Evolutionary conservation across 1,140 invertebrate species (phyloP), one percentile per base, ranked within the genome.

Genomic region (Micrasema longulum): DNA sequence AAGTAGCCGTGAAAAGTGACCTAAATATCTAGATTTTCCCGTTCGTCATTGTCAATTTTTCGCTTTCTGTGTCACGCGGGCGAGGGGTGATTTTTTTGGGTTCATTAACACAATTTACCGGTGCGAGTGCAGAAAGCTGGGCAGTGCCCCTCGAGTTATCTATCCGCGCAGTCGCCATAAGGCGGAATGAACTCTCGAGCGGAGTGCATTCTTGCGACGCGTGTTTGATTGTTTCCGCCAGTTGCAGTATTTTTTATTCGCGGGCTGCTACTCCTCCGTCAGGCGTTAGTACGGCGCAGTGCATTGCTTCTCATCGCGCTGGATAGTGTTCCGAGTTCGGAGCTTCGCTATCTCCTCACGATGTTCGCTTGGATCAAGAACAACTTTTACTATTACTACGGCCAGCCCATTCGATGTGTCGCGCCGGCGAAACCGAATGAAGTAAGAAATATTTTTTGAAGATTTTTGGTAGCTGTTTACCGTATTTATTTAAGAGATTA

Each of bases 321-420:
- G 57, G 6, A 9, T 22, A 52, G 36, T 35, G 36, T 48, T 31
- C 7, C 38, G 36, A 52, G 57, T 36, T 41, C 38, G 47, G 23
- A 20, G 31, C 26, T 31, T 31, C 63, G 47, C 18, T 31, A 14
- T 26, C 48, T 12, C 60, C 16, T 71, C 41, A 64, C 50, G 6
- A 75, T 75, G 73, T 69, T 75, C 26, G 45, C 64, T 3, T 75
- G 73, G 73, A 45, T 66, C 12, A 66, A 66, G 31, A 64, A 75
- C 50, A 63, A 48, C 18, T 63, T 71, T 43, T 31, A 22, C 64
- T 71, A 67, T 63, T 74, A 63, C 60, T 63, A 67, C 53, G 72
- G 72, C 11, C 53, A 52, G 11, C 43, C 64, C 14, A 48, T 47
- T 36, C 52, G 26, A 26, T 52, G 41, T 26, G 50, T 14, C 14